Percentiles rank a stretch among this genome's conserved stretches.
Evolutionary conservation across 2,888 invertebrate genomes (phyloP).

Genomic region (Tachystola acroxantha): DNA sequence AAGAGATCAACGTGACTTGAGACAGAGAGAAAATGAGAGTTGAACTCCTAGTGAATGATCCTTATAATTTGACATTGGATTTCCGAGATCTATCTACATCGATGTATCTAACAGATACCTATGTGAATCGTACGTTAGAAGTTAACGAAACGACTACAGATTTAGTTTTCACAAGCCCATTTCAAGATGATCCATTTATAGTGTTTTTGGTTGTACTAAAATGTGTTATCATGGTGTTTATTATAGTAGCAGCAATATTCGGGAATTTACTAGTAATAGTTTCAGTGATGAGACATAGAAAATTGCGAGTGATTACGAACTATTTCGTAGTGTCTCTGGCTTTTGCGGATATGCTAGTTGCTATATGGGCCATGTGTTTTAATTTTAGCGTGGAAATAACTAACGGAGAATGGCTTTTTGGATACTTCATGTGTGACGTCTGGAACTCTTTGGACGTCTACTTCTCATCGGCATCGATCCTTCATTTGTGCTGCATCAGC

Average conservation of each 20-base stretch:
- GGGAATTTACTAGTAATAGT: conserved; percentile 95
- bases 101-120: conserved; percentile 66
- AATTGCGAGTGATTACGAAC: conserved; percentile 90
- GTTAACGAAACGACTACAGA: conserved; percentile 54
- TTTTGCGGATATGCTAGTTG: conserved; percentile 95
- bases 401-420: conserved; percentile 91
- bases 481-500: conserved; percentile 95
- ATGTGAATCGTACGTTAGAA: conserved; percentile 50
- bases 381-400: conserved; percentile 93
- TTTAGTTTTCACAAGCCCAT: conserved; percentile 54
- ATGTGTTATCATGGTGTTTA: conserved; percentile 90
- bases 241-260: conserved; percentile 92
- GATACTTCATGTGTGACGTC: conserved; percentile 95
- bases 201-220: conserved; percentile 81
- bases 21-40: conserved; percentile 54
- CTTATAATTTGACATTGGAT: conserved; percentile 53
- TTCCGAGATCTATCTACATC: conserved; percentile 57
- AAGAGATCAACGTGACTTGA: conserved; percentile 47
- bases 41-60: conserved; percentile 44
- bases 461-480: conserved; percentile 94
- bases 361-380: conserved; percentile 96
- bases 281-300: conserved; percentile 83
- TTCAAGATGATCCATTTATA: conserved; percentile 68
- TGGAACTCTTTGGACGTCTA: conserved; percentile 98
- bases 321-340: conserved; percentile 97